Conservation (phyloP, 2,797 vertebrate species). For the Hydrolagus colliei region DNA sequence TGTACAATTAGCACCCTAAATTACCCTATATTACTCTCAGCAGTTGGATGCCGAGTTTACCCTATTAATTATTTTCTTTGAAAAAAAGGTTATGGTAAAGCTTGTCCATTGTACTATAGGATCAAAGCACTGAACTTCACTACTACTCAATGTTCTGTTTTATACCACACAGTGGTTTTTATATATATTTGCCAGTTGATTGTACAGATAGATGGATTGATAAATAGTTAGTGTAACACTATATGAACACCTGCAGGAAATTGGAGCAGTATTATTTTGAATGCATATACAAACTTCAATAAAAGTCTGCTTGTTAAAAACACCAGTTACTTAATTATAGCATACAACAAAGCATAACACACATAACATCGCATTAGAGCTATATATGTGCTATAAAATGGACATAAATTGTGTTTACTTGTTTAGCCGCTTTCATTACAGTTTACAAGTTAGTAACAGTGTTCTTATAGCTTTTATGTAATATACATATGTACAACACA, state of each 20-base stretch:
- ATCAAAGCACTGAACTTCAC: not conserved
- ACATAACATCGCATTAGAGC: not conserved
- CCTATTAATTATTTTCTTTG: not conserved
- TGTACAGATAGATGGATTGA: no score
- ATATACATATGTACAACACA: not conserved
- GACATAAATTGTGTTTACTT: not conserved
- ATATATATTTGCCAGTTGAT: not conserved
- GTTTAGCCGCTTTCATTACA: not conserved
- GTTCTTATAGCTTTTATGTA: not conserved
- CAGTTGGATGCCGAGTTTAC: no score
- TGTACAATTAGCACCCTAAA: not conserved
- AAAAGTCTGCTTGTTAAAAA: not conserved
- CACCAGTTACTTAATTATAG: not conserved
- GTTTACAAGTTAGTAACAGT: not conserved
- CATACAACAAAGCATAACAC: not conserved
- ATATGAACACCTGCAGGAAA: not conserved
- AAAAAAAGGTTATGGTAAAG: not conserved
- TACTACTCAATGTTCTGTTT: not conserved
- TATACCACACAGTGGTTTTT: not conserved
- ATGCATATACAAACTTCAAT: not conserved
- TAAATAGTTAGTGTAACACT: not conserved
- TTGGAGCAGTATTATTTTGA: not conserved
- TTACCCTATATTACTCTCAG: not conserved
- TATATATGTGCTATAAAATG: constrained; percentile 8
- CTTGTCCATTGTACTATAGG: not conserved